Conservation (phyloP, 2,113 vertebrate genomes). For the Mus spicilegus region DNA sequence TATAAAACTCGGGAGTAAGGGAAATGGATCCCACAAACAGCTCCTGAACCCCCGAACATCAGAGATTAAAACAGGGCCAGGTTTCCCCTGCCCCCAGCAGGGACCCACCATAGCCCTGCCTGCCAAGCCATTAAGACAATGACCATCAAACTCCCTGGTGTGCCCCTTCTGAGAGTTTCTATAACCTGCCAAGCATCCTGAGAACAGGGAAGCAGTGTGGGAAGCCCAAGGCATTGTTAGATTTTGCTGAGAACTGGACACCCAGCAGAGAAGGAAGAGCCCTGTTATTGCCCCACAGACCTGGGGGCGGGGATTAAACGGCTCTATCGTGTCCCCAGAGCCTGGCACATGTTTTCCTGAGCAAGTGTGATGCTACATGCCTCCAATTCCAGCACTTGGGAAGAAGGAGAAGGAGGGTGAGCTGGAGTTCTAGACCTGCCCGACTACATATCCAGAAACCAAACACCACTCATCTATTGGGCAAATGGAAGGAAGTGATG, state of each 20-base stretch:
- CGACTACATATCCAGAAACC: not conserved
- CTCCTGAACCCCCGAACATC: conserved; percentile 39
- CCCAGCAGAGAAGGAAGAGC: not conserved
- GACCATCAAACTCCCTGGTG: conserved; percentile 7
- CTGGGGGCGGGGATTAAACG: not conserved
- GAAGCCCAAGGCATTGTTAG: not conserved
- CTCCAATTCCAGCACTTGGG: not conserved
- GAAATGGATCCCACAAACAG: conserved; percentile 66
- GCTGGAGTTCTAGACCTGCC: not conserved
- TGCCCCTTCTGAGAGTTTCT: conserved; percentile 28
- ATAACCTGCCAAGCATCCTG: conserved; percentile 55
- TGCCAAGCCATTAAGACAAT: conserved; percentile 50
- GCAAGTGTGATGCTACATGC: not conserved
- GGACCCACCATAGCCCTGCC: not conserved
- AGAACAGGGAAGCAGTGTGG: conserved; percentile 33
- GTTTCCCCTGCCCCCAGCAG: conserved; percentile 48
- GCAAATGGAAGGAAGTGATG: conserved; percentile 1
- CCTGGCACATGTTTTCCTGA: not conserved
- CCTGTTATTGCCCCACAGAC: not conserved
- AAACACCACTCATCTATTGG: not conserved
- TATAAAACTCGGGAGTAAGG: conserved; percentile 64
- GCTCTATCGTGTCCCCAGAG: not conserved
- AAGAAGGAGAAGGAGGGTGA: not conserved
- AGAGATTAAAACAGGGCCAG: conserved; percentile 53
- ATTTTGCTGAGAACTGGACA: not conserved